These are phyloP conservation scores for Drosophila ohnishii DNA, from an alignment of 1,140 invertebrate genomes.

Conservation along the genomic window DNA sequence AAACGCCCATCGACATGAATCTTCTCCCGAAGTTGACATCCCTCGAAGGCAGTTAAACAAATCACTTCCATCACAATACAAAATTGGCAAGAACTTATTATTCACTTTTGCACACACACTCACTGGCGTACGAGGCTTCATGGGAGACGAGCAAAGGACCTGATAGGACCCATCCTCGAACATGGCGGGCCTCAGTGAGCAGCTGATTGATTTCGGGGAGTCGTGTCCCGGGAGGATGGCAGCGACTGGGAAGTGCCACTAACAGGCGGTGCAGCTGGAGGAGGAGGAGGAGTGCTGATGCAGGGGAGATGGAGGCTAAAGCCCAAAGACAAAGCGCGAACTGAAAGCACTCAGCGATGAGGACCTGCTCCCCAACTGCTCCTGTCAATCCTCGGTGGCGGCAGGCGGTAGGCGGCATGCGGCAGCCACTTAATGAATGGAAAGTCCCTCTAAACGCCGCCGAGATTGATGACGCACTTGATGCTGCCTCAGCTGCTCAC, in stretches of 20 bases:
- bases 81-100: constrained; percentile 47
- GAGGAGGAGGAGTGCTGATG: constrained; percentile 24
- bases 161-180: constrained; percentile 42
- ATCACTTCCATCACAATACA: constrained; percentile 26
- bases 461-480: constrained; percentile 79
- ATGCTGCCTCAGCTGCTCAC: constrained; percentile 53
- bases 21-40: constrained; percentile 12
- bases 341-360: constrained; percentile 62
- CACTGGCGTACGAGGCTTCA: constrained; percentile 11
- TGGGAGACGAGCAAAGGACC: constrained; percentile 27
- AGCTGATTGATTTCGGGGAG: constrained; percentile 64
- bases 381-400: constrained; percentile 14
- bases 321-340: constrained; percentile 74
- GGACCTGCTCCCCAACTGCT: constrained; percentile 9
- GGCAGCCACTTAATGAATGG: constrained; percentile 68
- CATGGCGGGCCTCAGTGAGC: constrained; percentile 52
- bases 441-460: constrained; percentile 52
- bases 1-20: background rate
- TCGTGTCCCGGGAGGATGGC: constrained; percentile 20
- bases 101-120: constrained; percentile 42
- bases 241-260: constrained; percentile 64
- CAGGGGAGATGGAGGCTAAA: constrained; percentile 6
- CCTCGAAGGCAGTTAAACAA: constrained; percentile 25
- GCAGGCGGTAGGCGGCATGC: constrained; percentile 1
- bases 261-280: constrained; percentile 61